A percentile compares a stretch with the other conserved stretches of the same genome.
These are phyloP conservation scores for Pseudomyrmex gracilis DNA, from an alignment of 1,140 invertebrate species.

Conservation along the genomic window DNA sequence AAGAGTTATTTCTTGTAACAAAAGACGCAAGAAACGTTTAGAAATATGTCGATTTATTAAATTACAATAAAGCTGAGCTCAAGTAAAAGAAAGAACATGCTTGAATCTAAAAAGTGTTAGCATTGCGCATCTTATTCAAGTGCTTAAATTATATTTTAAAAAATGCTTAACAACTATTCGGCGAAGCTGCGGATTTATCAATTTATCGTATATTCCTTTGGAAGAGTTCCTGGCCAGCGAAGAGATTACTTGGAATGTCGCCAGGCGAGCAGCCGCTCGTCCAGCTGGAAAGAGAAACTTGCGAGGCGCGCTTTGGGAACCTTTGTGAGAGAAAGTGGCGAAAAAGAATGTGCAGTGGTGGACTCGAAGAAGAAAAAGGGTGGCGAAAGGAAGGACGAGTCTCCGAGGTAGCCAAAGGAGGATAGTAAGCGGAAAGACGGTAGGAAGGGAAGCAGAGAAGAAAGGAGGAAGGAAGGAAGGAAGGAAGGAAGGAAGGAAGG, in stretches of 20 bases:
- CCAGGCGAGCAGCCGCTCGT: slow-evolving; percentile 56
- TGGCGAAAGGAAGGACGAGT: background rate
- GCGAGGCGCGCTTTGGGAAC: slow-evolving; percentile 23
- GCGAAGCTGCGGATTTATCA: slow-evolving; percentile 67
- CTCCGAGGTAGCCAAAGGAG: background rate
- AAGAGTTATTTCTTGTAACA: no score
- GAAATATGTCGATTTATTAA: no score
- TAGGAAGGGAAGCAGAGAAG: background rate
- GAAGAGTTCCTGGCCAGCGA: slow-evolving; percentile 51
- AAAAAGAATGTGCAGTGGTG: slow-evolving; percentile 54
- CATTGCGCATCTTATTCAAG: background rate
- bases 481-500: background rate
- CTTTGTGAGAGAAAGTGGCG: slow-evolving; percentile 53
- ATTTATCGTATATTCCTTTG: slow-evolving; percentile 64
- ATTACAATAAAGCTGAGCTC: no score
- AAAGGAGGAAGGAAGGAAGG: slow-evolving; percentile 1
- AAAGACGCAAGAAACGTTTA: no score
- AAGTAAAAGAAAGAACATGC: background rate
- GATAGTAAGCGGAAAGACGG: background rate
- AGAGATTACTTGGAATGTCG: slow-evolving; percentile 63
- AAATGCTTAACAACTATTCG: slow-evolving; percentile 46
- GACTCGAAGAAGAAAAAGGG: slow-evolving; percentile 13
- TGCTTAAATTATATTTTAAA: slow-evolving; percentile 1
- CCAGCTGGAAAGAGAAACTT: slow-evolving; percentile 65
- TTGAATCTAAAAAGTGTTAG: background rate